Evolutionary conservation across 2,797 vertebrate genomes (phyloP).

Genomic region (Borostomias antarcticus): DNA sequence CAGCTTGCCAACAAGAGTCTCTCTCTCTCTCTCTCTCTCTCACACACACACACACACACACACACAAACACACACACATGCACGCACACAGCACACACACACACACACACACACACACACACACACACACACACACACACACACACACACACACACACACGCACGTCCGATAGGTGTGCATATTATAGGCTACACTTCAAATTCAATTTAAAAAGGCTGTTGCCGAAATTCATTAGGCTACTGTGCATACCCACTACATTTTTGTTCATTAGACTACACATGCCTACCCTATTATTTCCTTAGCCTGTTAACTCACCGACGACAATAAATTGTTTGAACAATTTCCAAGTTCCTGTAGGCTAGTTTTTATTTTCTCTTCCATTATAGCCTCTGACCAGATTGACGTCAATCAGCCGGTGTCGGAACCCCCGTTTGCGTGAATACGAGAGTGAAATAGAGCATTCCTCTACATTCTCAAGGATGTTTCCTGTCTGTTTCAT

Average conservation of each 20-base stretch:
- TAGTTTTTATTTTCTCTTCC: not conserved
- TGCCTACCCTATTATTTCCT: not conserved
- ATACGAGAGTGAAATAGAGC: slow-evolving; percentile 27
- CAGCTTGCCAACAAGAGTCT: slow-evolving; percentile 15
- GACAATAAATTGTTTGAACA: not conserved
- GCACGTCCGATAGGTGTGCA: not conserved
- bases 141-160: slow-evolving; percentile 1
- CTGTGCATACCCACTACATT: too few species aligned
- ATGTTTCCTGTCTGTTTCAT: slow-evolving; percentile 66
- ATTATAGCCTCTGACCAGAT: slow-evolving; percentile 41
- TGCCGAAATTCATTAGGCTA: too few species aligned
- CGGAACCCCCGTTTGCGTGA: slow-evolving; percentile 38
- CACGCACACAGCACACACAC: not conserved
- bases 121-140: not conserved
- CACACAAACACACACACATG: not conserved
- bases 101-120: not conserved
- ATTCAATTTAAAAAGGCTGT: too few species aligned
- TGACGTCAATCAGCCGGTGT: slow-evolving; percentile 51
- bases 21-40: slow-evolving; percentile 5
- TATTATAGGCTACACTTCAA: too few species aligned
- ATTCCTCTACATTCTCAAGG: slow-evolving; percentile 8
- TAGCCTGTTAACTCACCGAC: slow-evolving; percentile 2
- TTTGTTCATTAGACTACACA: not conserved
- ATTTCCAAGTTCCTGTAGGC: slow-evolving; percentile 33
- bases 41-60: slow-evolving; percentile 28